Percentiles rank a stretch among this genome's conserved stretches.
Conservation (phyloP, 1,140 invertebrate genomes). For the Drosophila willistoni region DNA sequence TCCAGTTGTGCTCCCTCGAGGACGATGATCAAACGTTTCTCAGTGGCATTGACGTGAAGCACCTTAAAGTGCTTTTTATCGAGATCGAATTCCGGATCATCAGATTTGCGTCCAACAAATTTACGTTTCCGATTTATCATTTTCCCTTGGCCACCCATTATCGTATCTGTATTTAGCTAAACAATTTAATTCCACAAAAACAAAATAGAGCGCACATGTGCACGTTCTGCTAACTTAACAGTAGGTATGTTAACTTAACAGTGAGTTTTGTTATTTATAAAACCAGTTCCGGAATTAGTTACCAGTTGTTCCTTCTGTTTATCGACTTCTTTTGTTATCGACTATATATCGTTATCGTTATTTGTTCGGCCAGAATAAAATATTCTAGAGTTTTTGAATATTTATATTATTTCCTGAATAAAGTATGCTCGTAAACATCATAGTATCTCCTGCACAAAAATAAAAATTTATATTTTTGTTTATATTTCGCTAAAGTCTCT, state of each 20-base stretch:
- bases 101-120: conserved; percentile 64
- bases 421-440: too few relatives aligned
- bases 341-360: too few relatives aligned
- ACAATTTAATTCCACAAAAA: conserved; percentile 3
- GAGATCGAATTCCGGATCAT: conserved; percentile 80
- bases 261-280: too few relatives aligned
- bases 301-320: too few relatives aligned
- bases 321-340: too few relatives aligned
- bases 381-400: too few relatives aligned
- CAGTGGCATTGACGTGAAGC: conserved; percentile 84
- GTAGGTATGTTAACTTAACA: neutral
- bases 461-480: too few relatives aligned
- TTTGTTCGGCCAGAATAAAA: too few relatives aligned
- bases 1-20: conserved; percentile 97
- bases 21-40: conserved; percentile 96
- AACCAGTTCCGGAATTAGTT: too few relatives aligned
- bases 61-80: conserved; percentile 78
- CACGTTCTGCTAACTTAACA: neutral
- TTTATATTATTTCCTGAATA: too few relatives aligned
- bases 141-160: conserved; percentile 72
- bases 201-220: conserved; percentile 14
- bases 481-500: too few relatives aligned
- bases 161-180: neutral
- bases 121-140: conserved; percentile 69
- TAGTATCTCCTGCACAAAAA: too few relatives aligned